A percentile compares a stretch with the other conserved stretches of the same genome.
These are phyloP conservation scores for Actinia tenebrosa DNA, from an alignment of 64 coral and sea anemone species.

Conservation along the genomic window DNA sequence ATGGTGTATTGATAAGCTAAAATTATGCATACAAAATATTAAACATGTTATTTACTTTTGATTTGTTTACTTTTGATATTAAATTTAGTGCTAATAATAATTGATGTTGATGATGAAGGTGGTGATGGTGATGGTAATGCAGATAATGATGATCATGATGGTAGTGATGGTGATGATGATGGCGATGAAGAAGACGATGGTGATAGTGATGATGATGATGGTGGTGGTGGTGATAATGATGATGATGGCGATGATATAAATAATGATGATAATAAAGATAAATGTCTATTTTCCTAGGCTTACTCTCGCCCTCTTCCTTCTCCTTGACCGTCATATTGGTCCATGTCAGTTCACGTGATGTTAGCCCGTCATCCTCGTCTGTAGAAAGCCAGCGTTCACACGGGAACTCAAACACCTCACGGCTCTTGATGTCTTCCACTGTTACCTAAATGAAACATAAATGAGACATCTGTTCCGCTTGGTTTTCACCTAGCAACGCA, in stretches of 20 bases:
- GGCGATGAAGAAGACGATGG: too few species aligned
- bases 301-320: background rate
- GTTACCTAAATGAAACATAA: background rate
- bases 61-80: too few species aligned
- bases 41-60: background rate
- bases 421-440: slow-evolving; percentile 13
- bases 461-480: too few species aligned
- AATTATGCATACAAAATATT: background rate
- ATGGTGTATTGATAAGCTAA: slow-evolving; percentile 36
- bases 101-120: too few species aligned
- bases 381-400: slow-evolving; percentile 18
- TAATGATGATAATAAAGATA: background rate
- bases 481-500: too few species aligned
- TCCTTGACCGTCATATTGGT: background rate
- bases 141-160: too few species aligned
- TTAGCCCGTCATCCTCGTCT: background rate
- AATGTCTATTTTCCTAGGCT: background rate
- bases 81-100: too few species aligned
- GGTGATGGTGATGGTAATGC: too few species aligned
- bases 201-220: too few species aligned
- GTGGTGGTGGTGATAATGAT: too few species aligned
- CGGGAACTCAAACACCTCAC: slow-evolving; percentile 23
- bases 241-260: too few species aligned
- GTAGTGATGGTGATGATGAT: too few species aligned
- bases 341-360: slow-evolving; percentile 19